Conservation (phyloP, 1,140 invertebrate species). For the Leptestheria dahalacensis region DNA sequence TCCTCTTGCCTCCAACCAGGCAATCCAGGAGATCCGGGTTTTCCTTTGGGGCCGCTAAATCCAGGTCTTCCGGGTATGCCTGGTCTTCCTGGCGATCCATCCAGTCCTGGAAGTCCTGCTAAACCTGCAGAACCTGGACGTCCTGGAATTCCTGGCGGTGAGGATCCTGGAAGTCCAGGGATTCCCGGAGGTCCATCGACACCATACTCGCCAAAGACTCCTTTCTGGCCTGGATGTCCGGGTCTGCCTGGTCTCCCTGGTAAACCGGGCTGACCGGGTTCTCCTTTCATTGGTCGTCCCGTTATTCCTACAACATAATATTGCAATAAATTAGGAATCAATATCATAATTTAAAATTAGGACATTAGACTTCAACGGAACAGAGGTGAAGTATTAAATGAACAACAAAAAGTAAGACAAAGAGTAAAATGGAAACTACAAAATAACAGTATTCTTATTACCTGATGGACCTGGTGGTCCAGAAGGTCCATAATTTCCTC, state of each 20-base stretch:
- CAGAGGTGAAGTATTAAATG: too few species aligned
- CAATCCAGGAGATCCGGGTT: conserved; percentile 19
- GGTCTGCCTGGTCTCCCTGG: conserved; percentile 31
- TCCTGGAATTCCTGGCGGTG: conserved; percentile 34
- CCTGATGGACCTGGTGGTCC: too few species aligned
- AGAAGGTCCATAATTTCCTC: neutral
- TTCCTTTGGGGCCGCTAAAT: too few species aligned
- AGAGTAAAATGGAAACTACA: too few species aligned
- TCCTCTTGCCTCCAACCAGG: too few species aligned
- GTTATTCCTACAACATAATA: too few species aligned
- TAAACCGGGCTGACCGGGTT: conserved; percentile 17
- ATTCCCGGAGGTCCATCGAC: conserved; percentile 40
- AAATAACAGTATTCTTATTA: too few species aligned
- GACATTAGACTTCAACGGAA: too few species aligned
- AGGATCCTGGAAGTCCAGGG: conserved; percentile 38
- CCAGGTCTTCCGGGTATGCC: neutral
- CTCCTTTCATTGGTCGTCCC: too few species aligned
- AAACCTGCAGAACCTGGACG: conserved; percentile 5
- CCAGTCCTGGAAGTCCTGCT: conserved; percentile 14
- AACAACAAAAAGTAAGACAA: too few species aligned
- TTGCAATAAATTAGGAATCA: too few species aligned
- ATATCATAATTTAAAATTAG: too few species aligned
- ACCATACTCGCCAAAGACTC: conserved; percentile 29
- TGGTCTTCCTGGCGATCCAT: conserved; percentile 5
- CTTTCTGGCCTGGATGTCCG: conserved; percentile 49